Conservation (phyloP, 2,113 vertebrate genomes). For the Bubo bubo region DNA sequence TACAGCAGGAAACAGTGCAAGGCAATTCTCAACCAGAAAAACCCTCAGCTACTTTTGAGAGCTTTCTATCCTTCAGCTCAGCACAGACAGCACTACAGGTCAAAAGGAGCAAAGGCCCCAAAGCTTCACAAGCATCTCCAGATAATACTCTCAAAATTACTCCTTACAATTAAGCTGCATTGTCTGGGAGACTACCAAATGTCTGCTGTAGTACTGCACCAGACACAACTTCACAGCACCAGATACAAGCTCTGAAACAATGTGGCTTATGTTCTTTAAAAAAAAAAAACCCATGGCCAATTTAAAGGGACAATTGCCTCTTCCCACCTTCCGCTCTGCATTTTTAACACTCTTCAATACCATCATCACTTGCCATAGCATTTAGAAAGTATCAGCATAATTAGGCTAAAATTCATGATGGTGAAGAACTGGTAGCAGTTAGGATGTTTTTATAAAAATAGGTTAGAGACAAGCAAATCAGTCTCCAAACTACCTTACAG, state of each 20-base stretch:
- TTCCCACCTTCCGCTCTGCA: neutral
- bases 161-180: neutral
- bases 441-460: neutral
- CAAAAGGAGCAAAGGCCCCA: neutral
- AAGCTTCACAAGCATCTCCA: neutral
- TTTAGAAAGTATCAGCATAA: slow-evolving; percentile 21
- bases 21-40: neutral
- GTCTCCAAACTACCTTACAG: neutral
- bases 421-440: neutral
- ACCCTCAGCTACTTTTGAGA: neutral
- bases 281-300: neutral
- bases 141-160: neutral
- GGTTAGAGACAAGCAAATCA: neutral
- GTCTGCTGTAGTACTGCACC: neutral
- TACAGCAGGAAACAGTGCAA: neutral
- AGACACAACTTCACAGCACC: neutral
- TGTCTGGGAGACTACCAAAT: neutral
- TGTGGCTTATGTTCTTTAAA: neutral
- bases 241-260: neutral
- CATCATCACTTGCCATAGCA: neutral
- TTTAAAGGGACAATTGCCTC: neutral
- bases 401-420: neutral
- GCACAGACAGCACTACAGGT: neutral
- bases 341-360: neutral
- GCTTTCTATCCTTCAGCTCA: neutral